Percentiles rank a stretch among this genome's conserved stretches.
phyloP scores from a whole-genome alignment of 2,113 vertebrate genomes.

The Syrrhaptes paradoxus region DNA sequence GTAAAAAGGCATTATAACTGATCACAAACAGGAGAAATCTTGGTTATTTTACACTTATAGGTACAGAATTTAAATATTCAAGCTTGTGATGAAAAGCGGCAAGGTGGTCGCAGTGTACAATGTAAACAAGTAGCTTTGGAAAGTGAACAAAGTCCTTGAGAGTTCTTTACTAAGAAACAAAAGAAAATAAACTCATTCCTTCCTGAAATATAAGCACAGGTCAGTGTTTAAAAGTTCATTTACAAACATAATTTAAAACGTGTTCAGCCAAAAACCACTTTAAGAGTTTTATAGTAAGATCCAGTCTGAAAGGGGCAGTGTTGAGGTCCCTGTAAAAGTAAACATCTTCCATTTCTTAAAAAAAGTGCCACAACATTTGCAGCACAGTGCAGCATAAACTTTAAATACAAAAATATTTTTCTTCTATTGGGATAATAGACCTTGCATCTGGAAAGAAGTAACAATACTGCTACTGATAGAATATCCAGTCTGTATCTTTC shows the following conservation, averaged over 20 bases:
- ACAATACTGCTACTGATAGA: slow-evolving; percentile 85
- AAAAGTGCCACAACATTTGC: slow-evolving; percentile 85
- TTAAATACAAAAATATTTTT: slow-evolving; percentile 99
- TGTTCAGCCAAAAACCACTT: slow-evolving; percentile 84
- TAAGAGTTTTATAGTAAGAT: slow-evolving; percentile 83
- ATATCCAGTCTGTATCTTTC: slow-evolving; percentile 85
- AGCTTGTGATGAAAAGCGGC: slow-evolving; percentile 89
- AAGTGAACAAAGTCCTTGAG: slow-evolving; percentile 90
- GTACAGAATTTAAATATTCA: slow-evolving; percentile 99
- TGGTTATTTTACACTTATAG: slow-evolving; percentile 89
- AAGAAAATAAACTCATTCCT: slow-evolving; percentile 70
- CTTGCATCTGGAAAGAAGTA: slow-evolving; percentile 86
- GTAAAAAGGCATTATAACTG: slow-evolving; percentile 85
- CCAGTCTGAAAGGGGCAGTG: slow-evolving; percentile 94
- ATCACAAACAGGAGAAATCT: slow-evolving; percentile 83
- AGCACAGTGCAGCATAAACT: slow-evolving; percentile 89
- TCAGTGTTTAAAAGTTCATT: slow-evolving; percentile 76
- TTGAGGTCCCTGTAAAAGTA: slow-evolving; percentile 90
- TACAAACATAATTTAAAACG: slow-evolving; percentile 83
- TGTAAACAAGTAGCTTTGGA: slow-evolving; percentile 99
- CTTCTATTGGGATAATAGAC: slow-evolving; percentile 83
- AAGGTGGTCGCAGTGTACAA: slow-evolving; percentile 90
- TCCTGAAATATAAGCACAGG: slow-evolving; percentile 80
- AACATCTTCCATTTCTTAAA: slow-evolving; percentile 87
- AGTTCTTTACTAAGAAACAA: slow-evolving; percentile 79